Base-by-base conservation (phyloP, 2,888 invertebrate species). In the Tenthredo amoena region DNA sequence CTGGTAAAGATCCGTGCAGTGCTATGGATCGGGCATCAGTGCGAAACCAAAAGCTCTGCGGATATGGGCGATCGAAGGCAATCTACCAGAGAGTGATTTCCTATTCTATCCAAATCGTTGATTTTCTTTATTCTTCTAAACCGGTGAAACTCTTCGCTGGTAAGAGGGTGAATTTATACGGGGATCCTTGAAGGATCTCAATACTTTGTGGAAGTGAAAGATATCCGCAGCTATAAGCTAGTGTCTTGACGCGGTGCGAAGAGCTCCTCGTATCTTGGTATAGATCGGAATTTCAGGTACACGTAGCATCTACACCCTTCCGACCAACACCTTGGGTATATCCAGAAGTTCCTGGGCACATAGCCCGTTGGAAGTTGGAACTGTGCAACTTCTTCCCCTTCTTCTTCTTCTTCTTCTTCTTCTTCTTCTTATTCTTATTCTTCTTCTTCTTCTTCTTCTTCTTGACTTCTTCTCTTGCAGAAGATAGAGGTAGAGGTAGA, bases 231-330 rank as follows among this genome's bases (percentile, higher is more conserved):
- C n/a, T 50, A 15, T 15, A 18, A 50, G 50, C 43, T 26, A n/a
- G 26, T 37, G 47, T 83, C 47, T 83, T 83, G 82, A 83, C 82
- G 82, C 82, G 31, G 82, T 83, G 82, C 82, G 79, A 79, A 83
- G 62, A 55, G 62, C 21, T 31, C 55, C 40, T 88, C 89, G 89
- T 92, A 92, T 92, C 92, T 90, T 88, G 89, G 90, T 90, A 91
- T 91, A 92, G 92, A 92, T 92, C 92, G 92, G 92, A 92, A 92
- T 92, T 55, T 92, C 92, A 91, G 91, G 91, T 92, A 92, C 92
- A 92, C 92, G 92, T 92, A 92, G 92, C 92, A 92, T 90, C 90
- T 91, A 91, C 91, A 34, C 31, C 31, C 92, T 91, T 89, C 89
- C 91, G 91, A 91, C 90, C 88, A 21, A 74, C 43, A 68, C 68